Conservation (phyloP, 2,888 invertebrate genomes). For the Temnothorax unifasciatus region DNA sequence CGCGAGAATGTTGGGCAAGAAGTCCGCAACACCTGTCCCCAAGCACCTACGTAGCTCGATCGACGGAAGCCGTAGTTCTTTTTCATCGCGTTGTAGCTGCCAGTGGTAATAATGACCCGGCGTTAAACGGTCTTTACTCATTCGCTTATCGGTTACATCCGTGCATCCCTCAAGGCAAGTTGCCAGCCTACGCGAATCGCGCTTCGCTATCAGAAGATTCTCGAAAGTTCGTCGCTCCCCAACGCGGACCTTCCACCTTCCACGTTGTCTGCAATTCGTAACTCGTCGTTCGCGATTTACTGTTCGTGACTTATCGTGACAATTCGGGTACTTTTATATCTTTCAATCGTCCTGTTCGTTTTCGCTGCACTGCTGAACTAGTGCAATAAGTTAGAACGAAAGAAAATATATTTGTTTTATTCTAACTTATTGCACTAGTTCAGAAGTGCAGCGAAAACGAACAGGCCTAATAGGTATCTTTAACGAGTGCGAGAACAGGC, state of each 20-base stretch:
- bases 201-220: background rate
- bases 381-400: too few relatives aligned
- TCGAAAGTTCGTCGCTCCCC: background rate
- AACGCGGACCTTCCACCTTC: background rate
- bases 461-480: too few relatives aligned
- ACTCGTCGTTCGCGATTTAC: background rate
- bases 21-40: background rate
- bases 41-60: background rate
- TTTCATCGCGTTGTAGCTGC: background rate
- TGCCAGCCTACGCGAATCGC: background rate
- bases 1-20: background rate
- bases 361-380: too few relatives aligned
- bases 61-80: constrained; percentile 12
- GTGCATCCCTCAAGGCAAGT: background rate
- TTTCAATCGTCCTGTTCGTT: too few relatives aligned
- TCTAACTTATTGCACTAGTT: too few relatives aligned
- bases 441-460: too few relatives aligned
- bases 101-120: background rate
- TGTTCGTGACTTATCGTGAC: too few relatives aligned
- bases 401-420: too few relatives aligned
- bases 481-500: too few relatives aligned
- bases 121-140: background rate
- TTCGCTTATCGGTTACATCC: background rate
- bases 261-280: background rate
- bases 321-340: too few relatives aligned